Percentiles rank a stretch among this genome's conserved stretches.
Evolutionary conservation across 2,113 vertebrate genomes (phyloP).

Genomic region (Mastomys coucha): DNA sequence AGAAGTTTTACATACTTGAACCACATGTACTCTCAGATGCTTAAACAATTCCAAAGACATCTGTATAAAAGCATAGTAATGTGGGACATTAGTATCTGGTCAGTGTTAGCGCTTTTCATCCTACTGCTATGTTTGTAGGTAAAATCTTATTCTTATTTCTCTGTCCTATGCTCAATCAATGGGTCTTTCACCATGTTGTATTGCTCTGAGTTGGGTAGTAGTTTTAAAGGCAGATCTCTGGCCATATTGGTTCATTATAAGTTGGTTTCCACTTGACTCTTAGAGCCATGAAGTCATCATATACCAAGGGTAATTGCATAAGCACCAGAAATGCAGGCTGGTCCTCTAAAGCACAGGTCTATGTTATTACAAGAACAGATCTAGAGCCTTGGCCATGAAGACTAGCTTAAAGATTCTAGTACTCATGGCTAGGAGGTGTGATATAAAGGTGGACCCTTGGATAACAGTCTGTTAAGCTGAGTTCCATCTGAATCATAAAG

Average conservation of each 20-base stretch:
- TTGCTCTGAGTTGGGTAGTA: not conserved
- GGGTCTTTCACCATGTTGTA: not conserved
- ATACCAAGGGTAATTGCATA: not conserved
- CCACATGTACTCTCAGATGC: not conserved
- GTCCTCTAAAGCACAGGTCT: not conserved
- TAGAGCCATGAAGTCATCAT: not conserved
- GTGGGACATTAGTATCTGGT: not conserved
- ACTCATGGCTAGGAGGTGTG: not conserved
- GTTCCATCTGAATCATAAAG: not conserved
- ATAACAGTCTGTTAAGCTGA: not conserved
- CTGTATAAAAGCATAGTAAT: accelerated
- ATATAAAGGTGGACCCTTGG: not conserved
- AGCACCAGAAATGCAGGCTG: not conserved
- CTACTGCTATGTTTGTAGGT: not conserved
- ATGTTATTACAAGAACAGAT: not conserved
- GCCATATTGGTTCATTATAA: not conserved
- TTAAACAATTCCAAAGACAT: not conserved
- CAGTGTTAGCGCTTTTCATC: not conserved
- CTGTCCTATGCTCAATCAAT: not conserved
- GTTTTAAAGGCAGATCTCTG: not conserved
- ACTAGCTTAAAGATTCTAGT: not conserved
- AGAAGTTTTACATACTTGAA: not conserved
- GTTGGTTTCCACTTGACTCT: not conserved
- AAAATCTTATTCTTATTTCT: not conserved
- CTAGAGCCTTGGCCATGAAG: not conserved